phyloP scores from a whole-genome alignment of 1,140 invertebrate species.

The Drosophila melanica region DNA sequence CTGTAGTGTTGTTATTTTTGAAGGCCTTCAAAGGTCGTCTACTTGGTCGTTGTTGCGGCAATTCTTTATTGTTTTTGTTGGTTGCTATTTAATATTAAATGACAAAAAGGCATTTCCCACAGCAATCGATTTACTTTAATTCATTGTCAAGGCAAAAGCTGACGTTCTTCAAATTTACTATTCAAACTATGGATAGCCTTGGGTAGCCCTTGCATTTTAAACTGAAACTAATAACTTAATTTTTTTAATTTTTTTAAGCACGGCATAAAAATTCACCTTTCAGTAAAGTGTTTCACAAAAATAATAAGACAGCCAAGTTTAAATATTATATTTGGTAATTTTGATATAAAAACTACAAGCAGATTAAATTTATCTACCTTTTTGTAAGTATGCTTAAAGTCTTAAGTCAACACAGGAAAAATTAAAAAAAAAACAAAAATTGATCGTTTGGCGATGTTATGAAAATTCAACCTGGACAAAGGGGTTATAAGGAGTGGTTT shows the following conservation, averaged over 20 bases:
- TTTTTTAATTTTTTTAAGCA: too few relatives aligned
- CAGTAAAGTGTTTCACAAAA: too few relatives aligned
- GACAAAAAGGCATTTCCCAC: constrained; percentile 29
- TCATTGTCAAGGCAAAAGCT: constrained; percentile 28
- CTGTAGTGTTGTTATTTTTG: background rate
- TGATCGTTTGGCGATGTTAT: background rate
- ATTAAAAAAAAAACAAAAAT: constrained; percentile 8
- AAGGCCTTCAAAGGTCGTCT: background rate
- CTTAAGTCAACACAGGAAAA: too few relatives aligned
- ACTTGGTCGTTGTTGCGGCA: too few relatives aligned
- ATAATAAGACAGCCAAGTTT: too few relatives aligned
- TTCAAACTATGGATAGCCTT: background rate
- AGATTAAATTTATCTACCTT: background rate
- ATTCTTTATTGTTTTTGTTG: background rate
- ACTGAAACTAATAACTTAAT: too few relatives aligned
- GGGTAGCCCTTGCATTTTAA: too few relatives aligned
- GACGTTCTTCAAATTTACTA: constrained; percentile 25
- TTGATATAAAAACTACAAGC: background rate
- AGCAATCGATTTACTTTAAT: constrained; percentile 26
- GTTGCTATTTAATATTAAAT: constrained; percentile 22
- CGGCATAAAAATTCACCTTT: too few relatives aligned
- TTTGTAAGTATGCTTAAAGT: background rate
- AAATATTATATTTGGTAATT: too few relatives aligned
- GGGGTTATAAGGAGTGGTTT: background rate
- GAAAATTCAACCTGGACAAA: background rate